These are phyloP conservation scores for Macrotus californicus DNA, from an alignment of 2,113 vertebrate genomes.

Conservation along the genomic window DNA sequence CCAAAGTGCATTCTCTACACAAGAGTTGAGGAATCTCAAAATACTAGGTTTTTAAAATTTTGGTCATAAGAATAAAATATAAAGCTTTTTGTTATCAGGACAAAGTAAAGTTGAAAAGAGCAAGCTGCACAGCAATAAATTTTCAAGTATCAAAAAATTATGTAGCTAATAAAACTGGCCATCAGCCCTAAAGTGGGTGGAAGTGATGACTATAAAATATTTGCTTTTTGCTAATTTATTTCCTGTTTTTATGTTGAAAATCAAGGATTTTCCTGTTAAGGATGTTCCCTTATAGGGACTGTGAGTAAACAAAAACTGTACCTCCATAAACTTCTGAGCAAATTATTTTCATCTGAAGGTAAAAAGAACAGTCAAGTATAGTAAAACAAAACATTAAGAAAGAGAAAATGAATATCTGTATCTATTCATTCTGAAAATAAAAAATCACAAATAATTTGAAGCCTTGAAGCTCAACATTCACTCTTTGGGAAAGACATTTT, in stretches of 20 bases:
- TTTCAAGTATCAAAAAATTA: background rate
- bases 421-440: background rate
- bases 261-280: background rate
- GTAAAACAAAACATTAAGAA: background rate
- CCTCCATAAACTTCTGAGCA: background rate
- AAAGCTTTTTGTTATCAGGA: background rate
- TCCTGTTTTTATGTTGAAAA: background rate
- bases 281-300: background rate
- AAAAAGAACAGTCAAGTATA: background rate
- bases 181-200: background rate
- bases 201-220: background rate
- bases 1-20: background rate
- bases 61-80: background rate
- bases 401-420: constrained; percentile 10
- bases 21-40: background rate
- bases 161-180: background rate
- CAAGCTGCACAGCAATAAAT: background rate
- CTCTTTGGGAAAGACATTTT: background rate
- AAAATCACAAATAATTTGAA: constrained; percentile 2
- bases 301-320: background rate
- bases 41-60: background rate
- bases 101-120: background rate
- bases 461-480: background rate
- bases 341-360: background rate
- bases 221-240: background rate